These are phyloP conservation scores for Atractosteus spatula DNA, from an alignment of 2,113 vertebrate genomes.

Conservation along the genomic window DNA sequence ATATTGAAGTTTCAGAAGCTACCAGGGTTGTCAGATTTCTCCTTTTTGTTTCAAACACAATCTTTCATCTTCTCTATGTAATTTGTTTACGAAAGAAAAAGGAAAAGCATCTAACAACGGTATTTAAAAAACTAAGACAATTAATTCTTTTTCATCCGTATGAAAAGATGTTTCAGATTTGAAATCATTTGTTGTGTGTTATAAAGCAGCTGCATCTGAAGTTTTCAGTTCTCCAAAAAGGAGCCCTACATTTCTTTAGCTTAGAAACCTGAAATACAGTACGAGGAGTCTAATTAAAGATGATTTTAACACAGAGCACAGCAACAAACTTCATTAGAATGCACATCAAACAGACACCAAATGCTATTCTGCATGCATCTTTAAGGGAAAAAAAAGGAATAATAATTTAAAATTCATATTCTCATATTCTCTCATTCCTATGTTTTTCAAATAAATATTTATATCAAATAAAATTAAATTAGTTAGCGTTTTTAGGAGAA, in stretches of 20 bases:
- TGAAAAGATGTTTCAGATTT: slow-evolving; percentile 53
- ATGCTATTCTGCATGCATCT: slow-evolving; percentile 48
- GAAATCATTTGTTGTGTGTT: slow-evolving; percentile 57
- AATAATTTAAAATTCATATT: slow-evolving; percentile 48
- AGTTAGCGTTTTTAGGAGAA: slow-evolving; percentile 51
- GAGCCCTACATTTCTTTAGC: slow-evolving; percentile 26
- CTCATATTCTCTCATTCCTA: slow-evolving; percentile 34
- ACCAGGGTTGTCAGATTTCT: slow-evolving; percentile 93
- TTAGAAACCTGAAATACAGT: slow-evolving; percentile 59
- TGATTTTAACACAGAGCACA: slow-evolving; percentile 62
- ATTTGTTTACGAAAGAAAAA: slow-evolving; percentile 49
- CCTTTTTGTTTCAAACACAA: slow-evolving; percentile 71
- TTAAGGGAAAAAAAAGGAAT: slow-evolving; percentile 44
- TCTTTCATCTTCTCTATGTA: slow-evolving; percentile 62
- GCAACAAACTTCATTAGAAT: slow-evolving; percentile 64
- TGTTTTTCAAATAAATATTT: slow-evolving; percentile 51
- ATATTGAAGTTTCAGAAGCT: slow-evolving; percentile 95
- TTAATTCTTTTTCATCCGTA: slow-evolving; percentile 55
- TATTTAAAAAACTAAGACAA: slow-evolving; percentile 58
- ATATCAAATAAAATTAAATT: slow-evolving; percentile 57
- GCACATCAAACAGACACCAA: slow-evolving; percentile 51
- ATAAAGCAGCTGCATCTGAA: slow-evolving; percentile 49
- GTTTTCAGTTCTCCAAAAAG: slow-evolving; percentile 31
- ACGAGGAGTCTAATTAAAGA: slow-evolving; percentile 58
- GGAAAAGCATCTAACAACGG: slow-evolving; percentile 53